Evolutionary conservation across 2,797 vertebrate species (phyloP), one percentile per base, ranked within the genome.

Genomic region (Sebastolobus altivelis): DNA sequence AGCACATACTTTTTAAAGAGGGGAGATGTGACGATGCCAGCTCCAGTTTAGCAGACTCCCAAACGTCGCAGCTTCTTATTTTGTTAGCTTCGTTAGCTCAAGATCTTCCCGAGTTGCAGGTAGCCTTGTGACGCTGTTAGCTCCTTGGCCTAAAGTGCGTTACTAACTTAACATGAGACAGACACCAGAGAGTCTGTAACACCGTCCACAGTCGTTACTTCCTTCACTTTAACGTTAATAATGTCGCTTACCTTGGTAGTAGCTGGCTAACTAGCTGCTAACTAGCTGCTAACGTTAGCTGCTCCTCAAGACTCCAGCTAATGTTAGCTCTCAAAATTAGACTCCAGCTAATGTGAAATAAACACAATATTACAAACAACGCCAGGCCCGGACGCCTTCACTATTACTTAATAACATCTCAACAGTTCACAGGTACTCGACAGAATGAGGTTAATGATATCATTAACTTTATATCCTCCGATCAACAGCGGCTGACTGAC

Each of bases 261-360:
- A 35, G 59, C 77, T 60, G 54, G 38, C 63, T 40, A 52, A 29
- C 61, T 18, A 29, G 29, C 4, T 38, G 11, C 1, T 12, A 62
- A 76, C 71, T 65, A 58, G 78, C 81, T 38, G 86, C 84, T 81
- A 77, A 12, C 76, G 82, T 85, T 93, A 13, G 58, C 81, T 77
- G 83, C 86, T 83, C 67, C 91, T 92, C 89, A 88, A 89, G 88
- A 93, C 86, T 88, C 76, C 84, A 68, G 72, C 38, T 71, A 58
- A 40, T 46, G 69, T 60, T 11, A 14, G 66, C 66, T 55, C 13
- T 16, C 12, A 33, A 4, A 43, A 43, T n/a, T 46, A 72, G 69
- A 27, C 38, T 1, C 60, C 6, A 5, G 82, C 63, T 77, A 67
- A 37, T 61, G n/a, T 63, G 65, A 78, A 6, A 0, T 55, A 25